These are phyloP conservation scores for Trinectes maculatus DNA, from an alignment of 2,113 vertebrate genomes.

Conservation along the genomic window DNA sequence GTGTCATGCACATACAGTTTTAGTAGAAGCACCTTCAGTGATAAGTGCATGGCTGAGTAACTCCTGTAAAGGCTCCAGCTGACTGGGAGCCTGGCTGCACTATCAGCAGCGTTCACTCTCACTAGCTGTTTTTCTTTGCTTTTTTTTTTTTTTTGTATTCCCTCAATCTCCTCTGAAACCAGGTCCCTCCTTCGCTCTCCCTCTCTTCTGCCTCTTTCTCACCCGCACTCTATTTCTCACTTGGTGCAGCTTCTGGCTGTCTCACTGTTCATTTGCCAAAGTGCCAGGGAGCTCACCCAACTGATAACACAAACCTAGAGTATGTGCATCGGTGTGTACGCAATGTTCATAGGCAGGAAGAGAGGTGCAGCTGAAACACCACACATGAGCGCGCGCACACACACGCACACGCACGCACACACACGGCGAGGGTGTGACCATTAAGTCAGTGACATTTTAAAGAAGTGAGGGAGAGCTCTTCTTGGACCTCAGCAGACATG, in stretches of 20 bases:
- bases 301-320: conserved; percentile 58
- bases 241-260: conserved; percentile 64
- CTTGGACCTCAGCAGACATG: conserved; percentile 63
- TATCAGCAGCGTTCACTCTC: conserved; percentile 46
- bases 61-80: conserved; percentile 25
- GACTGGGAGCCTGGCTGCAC: conserved; percentile 19
- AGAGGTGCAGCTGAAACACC: conserved; percentile 74
- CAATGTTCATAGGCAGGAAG: conserved; percentile 65
- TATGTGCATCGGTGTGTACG: conserved; percentile 19
- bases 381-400: conserved; percentile 35
- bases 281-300: conserved; percentile 55
- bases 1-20: conserved; percentile 24
- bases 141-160: too few relatives aligned
- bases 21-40: conserved; percentile 30
- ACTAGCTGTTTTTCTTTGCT: conserved; percentile 39
- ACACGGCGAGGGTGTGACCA: conserved; percentile 66
- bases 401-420: conserved; percentile 21
- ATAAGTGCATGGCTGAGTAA: conserved; percentile 36
- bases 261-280: conserved; percentile 60
- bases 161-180: conserved; percentile 42
- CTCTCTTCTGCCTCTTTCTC: conserved; percentile 53
- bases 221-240: conserved; percentile 60
- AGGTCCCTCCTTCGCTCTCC: conserved; percentile 24
- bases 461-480: conserved; percentile 61
- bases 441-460: conserved; percentile 78